These are phyloP conservation scores for Irena cyanogastra DNA, from an alignment of 2,113 vertebrate genomes.

Conservation along the genomic window DNA sequence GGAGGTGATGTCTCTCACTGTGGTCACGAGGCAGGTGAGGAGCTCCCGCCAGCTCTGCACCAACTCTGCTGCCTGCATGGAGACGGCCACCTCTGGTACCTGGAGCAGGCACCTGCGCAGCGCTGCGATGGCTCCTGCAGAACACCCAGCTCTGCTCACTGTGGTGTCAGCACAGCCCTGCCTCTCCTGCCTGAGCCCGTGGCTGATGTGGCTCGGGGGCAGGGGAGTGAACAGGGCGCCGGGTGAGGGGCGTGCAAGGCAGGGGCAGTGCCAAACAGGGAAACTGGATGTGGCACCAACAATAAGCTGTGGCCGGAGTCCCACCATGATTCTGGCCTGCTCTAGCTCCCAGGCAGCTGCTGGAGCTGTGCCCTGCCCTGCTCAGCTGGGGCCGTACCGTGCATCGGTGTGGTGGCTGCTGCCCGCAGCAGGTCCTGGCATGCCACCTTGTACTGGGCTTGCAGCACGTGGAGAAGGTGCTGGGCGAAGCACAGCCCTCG, in stretches of 20 bases:
- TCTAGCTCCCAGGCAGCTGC: neutral
- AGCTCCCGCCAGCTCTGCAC: slow-evolving; percentile 46
- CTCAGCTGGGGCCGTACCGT: slow-evolving; percentile 53
- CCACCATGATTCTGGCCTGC: neutral
- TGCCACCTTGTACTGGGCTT: slow-evolving; percentile 74
- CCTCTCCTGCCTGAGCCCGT: neutral
- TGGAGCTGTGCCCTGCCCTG: neutral
- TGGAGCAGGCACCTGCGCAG: slow-evolving; percentile 81
- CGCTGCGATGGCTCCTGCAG: slow-evolving; percentile 76
- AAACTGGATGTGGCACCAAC: neutral
- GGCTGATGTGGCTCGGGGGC: neutral
- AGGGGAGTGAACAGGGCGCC: neutral
- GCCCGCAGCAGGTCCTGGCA: slow-evolving; percentile 77
- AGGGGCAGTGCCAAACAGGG: neutral
- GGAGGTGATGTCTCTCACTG: slow-evolving; percentile 62
- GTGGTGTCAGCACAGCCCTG: neutral
- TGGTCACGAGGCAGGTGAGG: slow-evolving; percentile 66
- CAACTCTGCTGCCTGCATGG: slow-evolving; percentile 27
- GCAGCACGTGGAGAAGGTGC: slow-evolving; percentile 72
- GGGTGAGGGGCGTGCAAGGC: neutral
- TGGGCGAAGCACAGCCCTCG: slow-evolving; percentile 48
- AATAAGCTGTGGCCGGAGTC: neutral
- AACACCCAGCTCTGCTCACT: neutral
- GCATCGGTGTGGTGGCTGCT: slow-evolving; percentile 75
- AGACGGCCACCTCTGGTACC: slow-evolving; percentile 36